Base-by-base conservation (phyloP, 2,888 invertebrate species). In the Ichneumoninae sp. region DNA sequence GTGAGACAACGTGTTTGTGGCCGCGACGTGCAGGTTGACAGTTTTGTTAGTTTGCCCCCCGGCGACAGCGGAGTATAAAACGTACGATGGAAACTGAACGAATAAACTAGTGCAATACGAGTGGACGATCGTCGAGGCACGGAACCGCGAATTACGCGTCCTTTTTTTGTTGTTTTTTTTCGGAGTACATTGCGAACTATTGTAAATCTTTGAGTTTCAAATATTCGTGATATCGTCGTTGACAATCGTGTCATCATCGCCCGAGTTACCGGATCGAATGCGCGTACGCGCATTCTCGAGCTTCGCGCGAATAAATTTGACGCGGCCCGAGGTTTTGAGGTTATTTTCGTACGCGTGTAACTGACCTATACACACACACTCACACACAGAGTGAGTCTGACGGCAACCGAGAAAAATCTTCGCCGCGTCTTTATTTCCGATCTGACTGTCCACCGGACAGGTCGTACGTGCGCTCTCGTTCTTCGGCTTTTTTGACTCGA, bases 261-360 rank as follows among this genome's bases (percentile, higher is more conserved):
- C 62, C 6, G 62, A 16, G 62, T 62, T 62, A 62, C 16, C 33
- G 33, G 7, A 7, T 30, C 16, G 33, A 44, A 62, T 30, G 16
- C n/a, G 30, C n/a, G n/a, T 26, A 33, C 30, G 62, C 62, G 40
- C 40, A 40, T 40, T 62, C 62, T 30, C 33, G 33, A 62, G 33
- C 26, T 30, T 57, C 60, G 57, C 54, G 26, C 22, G 52, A 44
- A 57, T 71, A 57, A 57, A 54, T 44, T 40, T 40, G 57, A 40
- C 72, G 57, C 10, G 30, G 26, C 8, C 40, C 44, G 13, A 52
- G 68, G 52, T 87, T 87, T 87, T 86, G 86, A 85, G 87, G 86
- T 87, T 87, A 86, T 87, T 86, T 86, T 86, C 57, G 85, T 83
- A 78, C 72, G 8, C 77, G 50, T 54, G 87, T 87, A 85, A 87